A percentile compares a stretch with the other conserved stretches of the same genome.
Conservation (phyloP, 2,888 invertebrate species). For the Cerastoderma edule region DNA sequence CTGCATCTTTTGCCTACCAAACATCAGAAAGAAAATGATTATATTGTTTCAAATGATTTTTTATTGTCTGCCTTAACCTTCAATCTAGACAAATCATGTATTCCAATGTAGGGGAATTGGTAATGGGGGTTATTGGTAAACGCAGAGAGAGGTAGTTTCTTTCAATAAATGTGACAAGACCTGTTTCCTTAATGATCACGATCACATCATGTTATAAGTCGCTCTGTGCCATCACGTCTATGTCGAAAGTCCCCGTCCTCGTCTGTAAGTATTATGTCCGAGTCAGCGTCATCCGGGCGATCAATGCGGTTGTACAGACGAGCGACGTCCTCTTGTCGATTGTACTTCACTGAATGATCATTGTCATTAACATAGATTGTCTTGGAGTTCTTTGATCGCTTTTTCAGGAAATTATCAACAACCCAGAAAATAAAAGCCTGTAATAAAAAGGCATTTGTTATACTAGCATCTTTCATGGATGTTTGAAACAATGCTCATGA, state of each 20-base stretch:
- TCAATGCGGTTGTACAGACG: constrained; percentile 78
- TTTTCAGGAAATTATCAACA: constrained; percentile 93
- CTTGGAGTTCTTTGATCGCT: constrained; percentile 73
- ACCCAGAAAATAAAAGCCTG: constrained; percentile 94
- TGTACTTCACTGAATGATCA: constrained; percentile 76
- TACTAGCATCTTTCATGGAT: too few relatives aligned
- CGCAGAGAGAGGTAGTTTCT: too few relatives aligned
- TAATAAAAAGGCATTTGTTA: constrained; percentile 75
- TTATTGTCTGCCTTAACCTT: too few relatives aligned
- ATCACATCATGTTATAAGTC: constrained; percentile 32
- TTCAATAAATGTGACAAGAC: too few relatives aligned
- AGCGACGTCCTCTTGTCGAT: constrained; percentile 71
- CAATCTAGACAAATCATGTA: too few relatives aligned
- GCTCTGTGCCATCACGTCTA: constrained; percentile 44
- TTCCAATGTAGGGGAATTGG: too few relatives aligned
- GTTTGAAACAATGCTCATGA: too few relatives aligned
- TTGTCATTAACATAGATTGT: constrained; percentile 73
- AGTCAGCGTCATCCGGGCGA: constrained; percentile 74
- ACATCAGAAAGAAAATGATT: too few relatives aligned
- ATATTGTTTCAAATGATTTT: too few relatives aligned
- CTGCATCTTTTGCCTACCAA: too few relatives aligned
- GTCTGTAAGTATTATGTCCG: constrained; percentile 71
- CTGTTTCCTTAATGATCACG: too few relatives aligned
- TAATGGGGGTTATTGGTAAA: too few relatives aligned
- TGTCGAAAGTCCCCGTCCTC: constrained; percentile 68